Evolutionary conservation across 2,797 vertebrate genomes (phyloP).

Genomic region (Sebastes steindachneri): DNA sequence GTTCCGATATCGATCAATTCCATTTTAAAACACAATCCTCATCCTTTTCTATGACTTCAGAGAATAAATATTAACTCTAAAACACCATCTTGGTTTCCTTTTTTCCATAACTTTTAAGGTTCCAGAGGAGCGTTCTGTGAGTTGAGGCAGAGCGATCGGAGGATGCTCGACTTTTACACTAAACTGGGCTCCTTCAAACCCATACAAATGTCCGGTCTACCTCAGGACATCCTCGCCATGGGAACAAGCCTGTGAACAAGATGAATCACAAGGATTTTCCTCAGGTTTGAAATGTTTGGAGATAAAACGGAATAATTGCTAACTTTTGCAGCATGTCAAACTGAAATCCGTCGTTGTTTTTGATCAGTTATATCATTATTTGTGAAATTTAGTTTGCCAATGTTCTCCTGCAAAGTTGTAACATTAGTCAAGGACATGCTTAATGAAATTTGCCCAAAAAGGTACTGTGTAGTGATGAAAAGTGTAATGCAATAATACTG

Average conservation of each 20-base stretch:
- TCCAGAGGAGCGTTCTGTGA: slow-evolving; percentile 94
- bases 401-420: neutral
- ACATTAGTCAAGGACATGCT: neutral
- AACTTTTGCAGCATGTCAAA: neutral
- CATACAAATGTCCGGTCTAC: slow-evolving; percentile 86
- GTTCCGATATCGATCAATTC: neutral
- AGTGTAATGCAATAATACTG: neutral
- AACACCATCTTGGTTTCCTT: neutral
- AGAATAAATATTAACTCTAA: neutral
- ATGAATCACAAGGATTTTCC: neutral
- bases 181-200: slow-evolving; percentile 90
- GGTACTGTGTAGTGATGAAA: neutral
- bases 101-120: slow-evolving; percentile 74
- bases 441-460: neutral
- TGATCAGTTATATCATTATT: neutral
- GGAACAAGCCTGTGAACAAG: slow-evolving; percentile 88
- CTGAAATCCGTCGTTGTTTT: neutral
- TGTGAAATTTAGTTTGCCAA: neutral
- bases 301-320: neutral
- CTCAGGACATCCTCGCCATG: slow-evolving; percentile 89
- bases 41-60: neutral
- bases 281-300: neutral
- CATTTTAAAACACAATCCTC: neutral
- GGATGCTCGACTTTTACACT: slow-evolving; percentile 93
- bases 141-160: slow-evolving; percentile 89